A percentile compares a stretch with the other conserved stretches of the same genome.
phyloP scores from a whole-genome alignment of 2,797 vertebrate genomes.

The Hipposideros larvatus region DNA sequence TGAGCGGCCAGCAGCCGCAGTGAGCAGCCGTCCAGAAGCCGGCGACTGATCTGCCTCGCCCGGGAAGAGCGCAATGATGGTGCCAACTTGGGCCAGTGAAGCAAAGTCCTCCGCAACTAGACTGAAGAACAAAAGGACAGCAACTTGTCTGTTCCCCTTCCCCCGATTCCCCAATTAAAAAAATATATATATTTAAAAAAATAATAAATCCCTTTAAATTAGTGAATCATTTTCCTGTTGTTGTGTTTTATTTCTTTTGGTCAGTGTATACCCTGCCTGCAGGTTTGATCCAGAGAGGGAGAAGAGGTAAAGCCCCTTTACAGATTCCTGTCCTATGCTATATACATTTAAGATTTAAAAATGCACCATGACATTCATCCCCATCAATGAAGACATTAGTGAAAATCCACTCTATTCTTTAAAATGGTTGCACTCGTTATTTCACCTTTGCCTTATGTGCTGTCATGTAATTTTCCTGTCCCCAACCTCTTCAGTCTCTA shows the following conservation, averaged over 20 bases:
- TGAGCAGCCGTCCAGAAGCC: too few relatives aligned
- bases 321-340: not conserved
- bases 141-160: too few relatives aligned
- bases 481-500: not conserved
- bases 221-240: not conserved
- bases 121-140: too few relatives aligned
- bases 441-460: not conserved
- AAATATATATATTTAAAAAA: too few relatives aligned
- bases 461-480: not conserved
- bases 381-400: not conserved
- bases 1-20: too few relatives aligned
- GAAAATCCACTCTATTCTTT: not conserved
- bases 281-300: not conserved
- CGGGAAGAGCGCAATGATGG: too few relatives aligned
- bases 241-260: not conserved
- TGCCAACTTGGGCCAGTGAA: too few relatives aligned
- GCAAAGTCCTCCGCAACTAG: too few relatives aligned
- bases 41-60: too few relatives aligned
- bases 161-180: too few relatives aligned
- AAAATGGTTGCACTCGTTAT: not conserved
- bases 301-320: not conserved
- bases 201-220: not conserved
- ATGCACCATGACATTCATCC: not conserved
- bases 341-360: not conserved
- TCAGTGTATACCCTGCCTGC: not conserved